These are phyloP conservation scores for Gryon sp. DNA, from an alignment of 1,140 invertebrate species.

Conservation along the genomic window DNA sequence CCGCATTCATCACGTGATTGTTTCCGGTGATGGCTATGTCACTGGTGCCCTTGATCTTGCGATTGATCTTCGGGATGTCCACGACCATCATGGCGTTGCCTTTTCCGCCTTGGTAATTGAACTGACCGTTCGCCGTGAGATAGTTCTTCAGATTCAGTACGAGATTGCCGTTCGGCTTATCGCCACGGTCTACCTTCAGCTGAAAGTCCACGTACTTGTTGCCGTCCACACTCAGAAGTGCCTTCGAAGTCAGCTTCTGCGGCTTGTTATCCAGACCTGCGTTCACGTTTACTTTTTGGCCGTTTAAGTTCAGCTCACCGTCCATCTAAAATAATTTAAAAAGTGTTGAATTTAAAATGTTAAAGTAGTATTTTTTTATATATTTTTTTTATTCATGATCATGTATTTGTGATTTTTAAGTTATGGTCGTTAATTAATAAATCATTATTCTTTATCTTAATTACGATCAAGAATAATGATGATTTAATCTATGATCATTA, in stretches of 20 bases:
- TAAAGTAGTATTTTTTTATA: too few species aligned
- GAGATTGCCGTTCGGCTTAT: slow-evolving; percentile 70
- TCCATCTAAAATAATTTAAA: slow-evolving; percentile 66
- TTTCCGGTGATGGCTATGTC: slow-evolving; percentile 81
- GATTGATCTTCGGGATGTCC: slow-evolving; percentile 77
- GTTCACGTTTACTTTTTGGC: slow-evolving; percentile 81
- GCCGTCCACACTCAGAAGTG: slow-evolving; percentile 77
- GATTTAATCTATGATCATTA: too few species aligned
- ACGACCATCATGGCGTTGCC: slow-evolving; percentile 76
- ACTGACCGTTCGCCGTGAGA: slow-evolving; percentile 72
- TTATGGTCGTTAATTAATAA: too few species aligned
- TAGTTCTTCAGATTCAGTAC: slow-evolving; percentile 74
- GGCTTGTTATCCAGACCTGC: slow-evolving; percentile 78
- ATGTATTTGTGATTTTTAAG: too few species aligned
- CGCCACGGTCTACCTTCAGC: slow-evolving; percentile 73
- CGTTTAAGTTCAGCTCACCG: slow-evolving; percentile 77
- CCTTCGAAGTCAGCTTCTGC: slow-evolving; percentile 79
- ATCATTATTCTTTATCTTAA: too few species aligned
- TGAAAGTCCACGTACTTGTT: slow-evolving; percentile 80
- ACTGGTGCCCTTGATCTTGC: slow-evolving; percentile 82
- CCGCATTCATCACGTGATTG: slow-evolving; percentile 81
- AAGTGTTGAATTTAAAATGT: background rate
- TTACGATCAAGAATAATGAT: too few species aligned
- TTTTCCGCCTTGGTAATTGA: slow-evolving; percentile 70
- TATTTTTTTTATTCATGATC: too few species aligned